Conservation (phyloP, 2,888 invertebrate genomes). For the Drosophila longiperda region DNA sequence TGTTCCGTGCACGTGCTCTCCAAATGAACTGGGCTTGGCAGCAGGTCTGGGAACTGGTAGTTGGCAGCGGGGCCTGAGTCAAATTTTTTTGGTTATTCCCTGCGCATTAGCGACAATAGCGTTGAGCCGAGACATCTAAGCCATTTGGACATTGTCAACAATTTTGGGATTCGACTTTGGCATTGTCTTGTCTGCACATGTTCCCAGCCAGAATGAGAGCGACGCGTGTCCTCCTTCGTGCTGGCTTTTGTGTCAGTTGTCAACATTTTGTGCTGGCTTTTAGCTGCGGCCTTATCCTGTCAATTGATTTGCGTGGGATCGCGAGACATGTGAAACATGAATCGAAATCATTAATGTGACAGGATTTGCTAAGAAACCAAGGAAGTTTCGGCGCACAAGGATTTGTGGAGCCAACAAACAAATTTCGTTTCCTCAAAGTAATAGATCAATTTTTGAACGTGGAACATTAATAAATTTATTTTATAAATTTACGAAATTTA, state of each 20-base stretch:
- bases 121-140: constrained; percentile 32
- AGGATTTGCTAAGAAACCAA: constrained; percentile 10
- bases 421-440: background rate
- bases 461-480: background rate
- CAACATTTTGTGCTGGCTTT: constrained; percentile 68
- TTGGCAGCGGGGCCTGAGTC: background rate
- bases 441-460: background rate
- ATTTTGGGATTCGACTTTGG: constrained; percentile 45
- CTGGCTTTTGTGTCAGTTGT: constrained; percentile 66
- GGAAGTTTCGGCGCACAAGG: background rate
- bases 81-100: constrained; percentile 43
- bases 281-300: constrained; percentile 59
- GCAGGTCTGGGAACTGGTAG: background rate
- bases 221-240: constrained; percentile 55
- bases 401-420: background rate
- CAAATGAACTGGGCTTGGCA: constrained; percentile 24
- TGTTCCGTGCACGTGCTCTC: constrained; percentile 40
- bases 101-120: constrained; percentile 66
- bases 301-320: constrained; percentile 64
- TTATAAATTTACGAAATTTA: background rate
- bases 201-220: constrained; percentile 3
- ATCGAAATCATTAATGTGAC: constrained; percentile 70
- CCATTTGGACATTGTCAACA: constrained; percentile 79
- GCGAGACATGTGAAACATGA: constrained; percentile 51
- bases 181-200: constrained; percentile 53